Evolutionary conservation across 1,140 invertebrate genomes (phyloP).

Genomic region (Aphidius gifuensis): DNA sequence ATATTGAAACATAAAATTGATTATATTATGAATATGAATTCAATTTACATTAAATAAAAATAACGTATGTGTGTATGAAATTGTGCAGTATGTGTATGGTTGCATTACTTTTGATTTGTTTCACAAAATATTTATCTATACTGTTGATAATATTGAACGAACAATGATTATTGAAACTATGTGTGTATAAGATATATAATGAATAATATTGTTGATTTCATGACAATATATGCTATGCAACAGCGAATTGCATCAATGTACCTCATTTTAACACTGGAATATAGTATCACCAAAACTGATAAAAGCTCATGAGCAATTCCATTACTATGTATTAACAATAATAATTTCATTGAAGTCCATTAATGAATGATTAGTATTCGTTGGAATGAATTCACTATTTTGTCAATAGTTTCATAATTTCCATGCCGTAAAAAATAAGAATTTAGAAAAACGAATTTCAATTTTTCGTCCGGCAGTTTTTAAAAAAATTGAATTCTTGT

Average conservation of each 20-base stretch:
- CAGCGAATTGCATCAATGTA: not conserved
- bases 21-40: too few species aligned
- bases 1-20: too few species aligned
- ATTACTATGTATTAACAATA: slow-evolving; percentile 45
- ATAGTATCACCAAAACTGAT: slow-evolving; percentile 18
- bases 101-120: too few species aligned
- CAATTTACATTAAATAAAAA: too few species aligned
- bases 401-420: slow-evolving; percentile 11
- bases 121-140: too few species aligned
- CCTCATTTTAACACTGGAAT: slow-evolving; percentile 19
- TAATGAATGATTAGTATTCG: slow-evolving; percentile 38
- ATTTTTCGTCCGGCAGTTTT: not conserved
- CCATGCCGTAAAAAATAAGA: not conserved
- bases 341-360: slow-evolving; percentile 41
- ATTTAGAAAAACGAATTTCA: not conserved
- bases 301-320: slow-evolving; percentile 20
- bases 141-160: too few species aligned
- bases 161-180: too few species aligned
- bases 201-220: slow-evolving; percentile 41
- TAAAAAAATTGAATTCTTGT: not conserved
- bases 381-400: not conserved
- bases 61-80: too few species aligned
- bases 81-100: too few species aligned
- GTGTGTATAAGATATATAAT: too few species aligned
- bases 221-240: slow-evolving; percentile 40